Base-by-base conservation (phyloP, 2,797 vertebrate genomes). In the Euthynnus affinis region DNA sequence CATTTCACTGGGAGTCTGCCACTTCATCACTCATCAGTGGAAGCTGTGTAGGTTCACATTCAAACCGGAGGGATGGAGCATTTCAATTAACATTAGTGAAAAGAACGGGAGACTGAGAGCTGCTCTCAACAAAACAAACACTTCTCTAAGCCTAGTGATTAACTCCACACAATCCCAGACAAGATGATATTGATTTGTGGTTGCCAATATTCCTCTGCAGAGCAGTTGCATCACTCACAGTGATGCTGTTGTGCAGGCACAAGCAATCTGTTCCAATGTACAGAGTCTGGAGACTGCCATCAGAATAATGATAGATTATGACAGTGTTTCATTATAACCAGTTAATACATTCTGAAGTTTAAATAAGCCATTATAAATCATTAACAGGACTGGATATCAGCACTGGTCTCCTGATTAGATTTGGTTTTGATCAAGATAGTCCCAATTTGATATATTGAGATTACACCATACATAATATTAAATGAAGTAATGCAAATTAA, bases 161-260 rank as follows among this genome's bases (percentile, higher is more conserved):
- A 78, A 82, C 63, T 76, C 57, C 29, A 23, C 53, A 71, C 85
- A 76, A 88, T 87, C 80, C 79, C 60, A 69, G 53, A 78, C 79
- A 79, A 63, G 81, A 83, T 74, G 52, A 61, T 77, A 66, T 83
- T 56, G 76, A 86, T 82, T 71, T 48, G 52, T 22, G 34, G 60
- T 76, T 84, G 82, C 69, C 59, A 60, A 55, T 67, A 2, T 49
- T 70, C 25, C 53, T 69, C 57, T 25, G 25, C 34, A 13, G 62
- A 73, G 29, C 27, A 40, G 57, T 46, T 64, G 20, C 84, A 48
- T 48, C 22, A 2, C 59, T 81, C 59, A 32, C 60, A 17, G 18
- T 9, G 53, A 32, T 22, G 13, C 10, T 29, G 15, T 20, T 22
- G 17, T 23, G 44, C 29, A 32, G 29, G 6, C 29, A 25, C 34